Percentiles rank a stretch among this genome's conserved stretches.
These are phyloP conservation scores for Muscicapa striata DNA, from an alignment of 2,797 vertebrate species.

Conservation along the genomic window DNA sequence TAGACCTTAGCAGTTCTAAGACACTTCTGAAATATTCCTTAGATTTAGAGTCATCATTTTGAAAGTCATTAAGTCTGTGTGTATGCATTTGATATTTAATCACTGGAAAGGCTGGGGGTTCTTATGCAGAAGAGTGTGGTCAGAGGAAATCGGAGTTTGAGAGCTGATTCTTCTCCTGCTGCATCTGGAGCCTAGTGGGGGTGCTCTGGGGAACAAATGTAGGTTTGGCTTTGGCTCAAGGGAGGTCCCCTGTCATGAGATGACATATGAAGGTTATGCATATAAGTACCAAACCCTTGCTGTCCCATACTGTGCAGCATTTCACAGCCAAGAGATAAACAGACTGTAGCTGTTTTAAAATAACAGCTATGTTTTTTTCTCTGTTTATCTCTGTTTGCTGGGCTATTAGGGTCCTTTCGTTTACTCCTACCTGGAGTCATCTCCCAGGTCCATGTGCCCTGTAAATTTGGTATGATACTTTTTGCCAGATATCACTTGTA, in stretches of 20 bases:
- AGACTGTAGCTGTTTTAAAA: conserved; percentile 35
- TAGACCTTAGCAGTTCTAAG: neutral
- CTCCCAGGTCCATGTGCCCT: neutral
- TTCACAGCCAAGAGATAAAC: conserved; percentile 52
- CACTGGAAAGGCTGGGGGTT: neutral
- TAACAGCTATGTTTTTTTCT: neutral
- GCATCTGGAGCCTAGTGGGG: neutral
- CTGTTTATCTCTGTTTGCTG: neutral
- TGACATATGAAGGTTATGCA: conserved; percentile 49
- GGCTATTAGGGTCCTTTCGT: neutral
- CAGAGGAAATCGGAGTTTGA: neutral
- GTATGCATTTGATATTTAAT: neutral
- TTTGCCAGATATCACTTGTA: neutral
- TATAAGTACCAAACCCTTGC: conserved; percentile 14
- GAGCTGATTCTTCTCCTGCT: neutral
- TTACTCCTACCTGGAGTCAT: neutral
- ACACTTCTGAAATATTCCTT: neutral
- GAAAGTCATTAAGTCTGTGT: neutral
- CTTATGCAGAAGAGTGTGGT: neutral
- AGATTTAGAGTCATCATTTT: neutral
- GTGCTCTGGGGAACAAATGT: neutral
- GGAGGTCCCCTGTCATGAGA: conserved; percentile 39
- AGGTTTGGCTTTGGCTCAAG: conserved; percentile 24
- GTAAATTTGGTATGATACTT: neutral
- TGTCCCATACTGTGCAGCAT: conserved; percentile 40